Percentiles rank a stretch among this genome's conserved stretches.
These are phyloP conservation scores for Pissodes strobi DNA, from an alignment of 1,140 invertebrate species.

Conservation along the genomic window DNA sequence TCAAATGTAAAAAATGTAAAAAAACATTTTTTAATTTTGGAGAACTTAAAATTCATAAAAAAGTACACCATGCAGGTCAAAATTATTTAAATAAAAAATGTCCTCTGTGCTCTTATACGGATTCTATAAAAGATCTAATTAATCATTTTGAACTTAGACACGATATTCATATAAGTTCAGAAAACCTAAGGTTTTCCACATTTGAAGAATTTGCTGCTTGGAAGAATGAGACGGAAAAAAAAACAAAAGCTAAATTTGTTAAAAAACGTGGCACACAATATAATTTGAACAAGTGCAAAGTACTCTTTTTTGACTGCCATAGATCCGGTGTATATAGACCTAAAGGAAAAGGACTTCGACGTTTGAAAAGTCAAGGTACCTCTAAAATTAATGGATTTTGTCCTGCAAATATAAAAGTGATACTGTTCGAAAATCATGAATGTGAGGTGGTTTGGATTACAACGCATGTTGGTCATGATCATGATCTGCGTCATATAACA, in stretches of 20 bases:
- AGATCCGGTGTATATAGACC: slow-evolving; percentile 24
- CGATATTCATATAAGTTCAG: slow-evolving; percentile 1
- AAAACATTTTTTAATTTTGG: too few relatives aligned
- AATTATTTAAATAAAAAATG: too few relatives aligned
- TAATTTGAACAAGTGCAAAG: slow-evolving; percentile 1
- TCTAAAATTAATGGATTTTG: slow-evolving; percentile 34
- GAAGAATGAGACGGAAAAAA: neutral
- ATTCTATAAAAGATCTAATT: slow-evolving; percentile 1
- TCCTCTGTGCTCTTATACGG: slow-evolving; percentile 12
- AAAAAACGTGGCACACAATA: too few relatives aligned
- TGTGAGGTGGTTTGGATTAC: slow-evolving; percentile 13
- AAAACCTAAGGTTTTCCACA: neutral
- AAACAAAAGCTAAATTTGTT: slow-evolving; percentile 4
- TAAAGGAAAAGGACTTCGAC: slow-evolving; percentile 5
- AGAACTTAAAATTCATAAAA: too few relatives aligned
- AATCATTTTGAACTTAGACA: slow-evolving; percentile 14
- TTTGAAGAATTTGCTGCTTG: neutral
- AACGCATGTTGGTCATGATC: slow-evolving; percentile 34
- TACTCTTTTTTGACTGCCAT: slow-evolving; percentile 20
- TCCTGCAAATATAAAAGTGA: slow-evolving; percentile 18
- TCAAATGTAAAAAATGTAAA: too few relatives aligned
- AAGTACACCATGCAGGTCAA: too few relatives aligned
- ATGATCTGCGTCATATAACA: slow-evolving; percentile 26
- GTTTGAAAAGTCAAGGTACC: slow-evolving; percentile 25
- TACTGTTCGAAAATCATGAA: neutral